Evolutionary conservation across 2,113 vertebrate species (phyloP).

Genomic region (Petrocephalus zakoni): DNA sequence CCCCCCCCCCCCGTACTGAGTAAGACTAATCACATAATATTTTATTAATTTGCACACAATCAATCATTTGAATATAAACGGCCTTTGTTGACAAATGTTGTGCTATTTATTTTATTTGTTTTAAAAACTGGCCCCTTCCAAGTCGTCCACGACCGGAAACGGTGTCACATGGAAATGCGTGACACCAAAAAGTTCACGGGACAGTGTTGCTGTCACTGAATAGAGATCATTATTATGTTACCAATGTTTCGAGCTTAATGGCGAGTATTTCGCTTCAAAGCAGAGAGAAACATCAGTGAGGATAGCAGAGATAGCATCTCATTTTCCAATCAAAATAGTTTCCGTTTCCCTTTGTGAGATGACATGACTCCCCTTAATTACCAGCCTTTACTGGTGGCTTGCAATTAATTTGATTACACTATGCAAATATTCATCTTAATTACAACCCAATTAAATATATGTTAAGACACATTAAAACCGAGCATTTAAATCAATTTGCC

Average conservation of each 20-base stretch:
- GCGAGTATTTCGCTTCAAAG: slow-evolving; percentile 18
- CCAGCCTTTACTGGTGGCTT: slow-evolving; percentile 32
- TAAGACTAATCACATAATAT: neutral
- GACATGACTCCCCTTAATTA: slow-evolving; percentile 40
- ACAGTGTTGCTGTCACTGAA: neutral
- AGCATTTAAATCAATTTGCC: slow-evolving; percentile 43
- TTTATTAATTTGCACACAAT: neutral
- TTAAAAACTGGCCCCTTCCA: neutral
- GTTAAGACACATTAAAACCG: slow-evolving; percentile 40
- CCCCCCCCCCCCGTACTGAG: neutral
- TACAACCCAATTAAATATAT: slow-evolving; percentile 43
- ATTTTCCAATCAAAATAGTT: slow-evolving; percentile 23
- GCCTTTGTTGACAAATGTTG: neutral
- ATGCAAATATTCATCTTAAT: slow-evolving; percentile 45
- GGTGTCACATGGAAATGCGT: neutral
- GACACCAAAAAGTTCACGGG: neutral
- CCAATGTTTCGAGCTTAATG: neutral
- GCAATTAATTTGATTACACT: slow-evolving; percentile 43
- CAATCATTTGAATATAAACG: neutral
- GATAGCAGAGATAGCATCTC: slow-evolving; percentile 9
- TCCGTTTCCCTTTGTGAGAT: slow-evolving; percentile 36
- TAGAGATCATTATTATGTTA: neutral
- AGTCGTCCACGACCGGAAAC: neutral
- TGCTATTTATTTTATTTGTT: neutral
- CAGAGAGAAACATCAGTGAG: neutral